Conservation (phyloP, 2,888 invertebrate species). For the Scaptomyza polygonia region DNA sequence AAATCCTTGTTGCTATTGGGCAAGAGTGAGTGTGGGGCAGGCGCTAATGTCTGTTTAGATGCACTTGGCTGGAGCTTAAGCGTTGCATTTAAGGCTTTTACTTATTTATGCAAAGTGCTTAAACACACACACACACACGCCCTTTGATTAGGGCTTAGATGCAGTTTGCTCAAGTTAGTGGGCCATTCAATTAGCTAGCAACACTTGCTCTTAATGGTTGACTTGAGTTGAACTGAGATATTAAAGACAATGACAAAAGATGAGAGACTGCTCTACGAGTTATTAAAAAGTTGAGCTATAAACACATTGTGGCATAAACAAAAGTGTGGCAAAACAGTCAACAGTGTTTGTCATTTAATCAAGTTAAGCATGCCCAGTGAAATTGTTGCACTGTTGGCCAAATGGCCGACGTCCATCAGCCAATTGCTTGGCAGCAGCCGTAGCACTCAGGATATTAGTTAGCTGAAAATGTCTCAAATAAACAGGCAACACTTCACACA, state of each 20-base stretch:
- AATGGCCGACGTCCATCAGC: slow-evolving; percentile 28
- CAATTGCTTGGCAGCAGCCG: slow-evolving; percentile 50
- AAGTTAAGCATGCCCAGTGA: slow-evolving; percentile 41
- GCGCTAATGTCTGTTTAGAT: slow-evolving; percentile 65
- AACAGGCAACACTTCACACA: slow-evolving; percentile 52
- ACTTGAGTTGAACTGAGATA: slow-evolving; percentile 3
- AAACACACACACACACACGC: slow-evolving; percentile 14
- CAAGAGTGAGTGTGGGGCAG: background rate
- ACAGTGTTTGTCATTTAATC: slow-evolving; percentile 48
- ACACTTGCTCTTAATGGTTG: slow-evolving; percentile 40
- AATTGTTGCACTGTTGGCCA: slow-evolving; percentile 12
- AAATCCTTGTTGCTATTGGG: slow-evolving; percentile 37
- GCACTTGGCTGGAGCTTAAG: slow-evolving; percentile 49
- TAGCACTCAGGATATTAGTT: slow-evolving; percentile 64
- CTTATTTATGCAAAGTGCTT: slow-evolving; percentile 68
- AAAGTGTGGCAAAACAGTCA: slow-evolving; percentile 22
- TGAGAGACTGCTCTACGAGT: background rate
- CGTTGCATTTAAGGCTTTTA: slow-evolving; percentile 61
- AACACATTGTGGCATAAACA: background rate
- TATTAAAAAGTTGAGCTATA: background rate
- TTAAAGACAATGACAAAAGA: slow-evolving; percentile 14
- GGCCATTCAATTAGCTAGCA: slow-evolving; percentile 55
- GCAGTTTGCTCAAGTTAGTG: background rate
- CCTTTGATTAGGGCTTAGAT: slow-evolving; percentile 24
- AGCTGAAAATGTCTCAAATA: slow-evolving; percentile 59